Base-by-base conservation (phyloP, 2,113 vertebrate species). In the Hemicordylus capensis region DNA sequence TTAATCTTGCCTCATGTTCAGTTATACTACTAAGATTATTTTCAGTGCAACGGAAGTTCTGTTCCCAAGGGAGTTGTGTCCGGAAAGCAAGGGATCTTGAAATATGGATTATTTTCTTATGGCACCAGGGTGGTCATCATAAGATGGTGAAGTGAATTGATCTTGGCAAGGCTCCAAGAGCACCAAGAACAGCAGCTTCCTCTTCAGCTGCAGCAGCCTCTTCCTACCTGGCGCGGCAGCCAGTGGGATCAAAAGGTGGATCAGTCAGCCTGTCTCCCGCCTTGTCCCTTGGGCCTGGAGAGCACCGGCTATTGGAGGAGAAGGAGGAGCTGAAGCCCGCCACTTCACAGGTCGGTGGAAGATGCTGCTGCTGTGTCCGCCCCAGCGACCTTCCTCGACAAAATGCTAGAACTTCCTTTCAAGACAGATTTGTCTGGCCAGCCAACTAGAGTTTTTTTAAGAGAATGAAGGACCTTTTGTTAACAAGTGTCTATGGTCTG, bases 71-170 rank as follows among this genome's bases (percentile, higher is more conserved):
- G 93, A 19, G 92, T 93, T 28, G 97, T 92, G 87, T 96, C 94
- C 59, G 95, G 96, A 95, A 97, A 96, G 88, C 96, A 95, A 89
- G n/a, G n/a, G 97, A 95, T 74, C 94, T 95, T 85, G 91, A 96
- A 89, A 94, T 95, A 97, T 75, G 94, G 96, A 89, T 96, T 94
- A 84, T 31, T 96, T 94, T 88, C 96, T 94, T 83, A 93, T 95
- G 94, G 94, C 89, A 87, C 93, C 84, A 37, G 89, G 90, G 93
- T 84, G 96, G 94, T 90, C 93, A 93, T 91, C 91, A 89, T 94
- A 90, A 15, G 76, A 93, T 91, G 95, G 96, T 93, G 87, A 91
- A 83, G 86, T 93, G 76, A 87, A 81, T 89, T 79, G 91, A 94
- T 96, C 96, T 87, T 76, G 31, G 14, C n/a, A 22, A 15, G 56